Base-by-base conservation (phyloP, 2,113 vertebrate species). In the Corydoras maculifer region DNA sequence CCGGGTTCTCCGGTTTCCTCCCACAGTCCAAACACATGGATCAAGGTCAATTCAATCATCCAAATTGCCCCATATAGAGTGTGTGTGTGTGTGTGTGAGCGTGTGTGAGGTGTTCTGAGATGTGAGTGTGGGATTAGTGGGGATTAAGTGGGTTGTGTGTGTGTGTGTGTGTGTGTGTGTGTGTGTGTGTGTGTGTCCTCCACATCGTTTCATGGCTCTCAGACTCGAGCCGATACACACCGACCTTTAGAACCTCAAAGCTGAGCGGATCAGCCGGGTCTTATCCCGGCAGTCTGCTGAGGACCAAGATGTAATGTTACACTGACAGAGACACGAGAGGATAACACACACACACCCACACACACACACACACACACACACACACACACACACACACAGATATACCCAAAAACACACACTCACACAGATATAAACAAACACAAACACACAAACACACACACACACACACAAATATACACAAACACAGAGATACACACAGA, bases 191-290 rank as follows among this genome's bases (percentile, higher is more conserved):
- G 59, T 60, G 70, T 8, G 30, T 61, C 50, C 58, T 67, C 11
- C 57, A 61, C 54, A 64, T 68, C 78, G 76, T 67, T 80, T 73
- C 69, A 3, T 68, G 62, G 49, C 70, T 83, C 83, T 63, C 58
- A 60, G 80, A 75, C 12, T 25, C 80, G 54, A 68, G 54, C 32
- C 3, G 31, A 68, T 35, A 68, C 65, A 68, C 65, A 43, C 65
- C n/a, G 66, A 9, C 54, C 30, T 35, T 55, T 68, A n/a, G 54
- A 35, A 80, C 75, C 68, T 82, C 82, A 85, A 81, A 87, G 79
- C 86, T 83, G 80, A n/a, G 72, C 67, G 80, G 79, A 90, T 88
- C 87, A 83, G 88, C 83, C 86, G 79, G 65, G 62, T 50, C 43
- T 75, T 59, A 63, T 82, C 80, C 77, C 58, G 48, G 82, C 77